Evolutionary conservation across 2,888 invertebrate species (phyloP), one percentile per base, ranked within the genome.

Genomic region (Branchellion lobata): DNA sequence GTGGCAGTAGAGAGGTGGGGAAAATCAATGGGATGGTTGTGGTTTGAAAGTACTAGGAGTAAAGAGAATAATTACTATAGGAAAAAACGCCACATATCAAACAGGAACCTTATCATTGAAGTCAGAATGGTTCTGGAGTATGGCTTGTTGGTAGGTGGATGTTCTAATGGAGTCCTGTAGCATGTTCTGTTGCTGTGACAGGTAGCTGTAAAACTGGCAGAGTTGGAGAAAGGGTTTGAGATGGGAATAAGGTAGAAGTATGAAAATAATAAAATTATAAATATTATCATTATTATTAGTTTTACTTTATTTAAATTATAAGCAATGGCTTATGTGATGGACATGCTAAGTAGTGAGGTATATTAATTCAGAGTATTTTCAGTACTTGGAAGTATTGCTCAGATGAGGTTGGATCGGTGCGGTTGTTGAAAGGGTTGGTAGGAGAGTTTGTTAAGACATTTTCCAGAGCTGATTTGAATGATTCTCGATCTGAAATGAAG

Each of bases 151-250:
- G 89, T 99, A 99, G 80, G 98, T 98, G 86, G 95, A 95, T 68
- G 98, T 99, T 84, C 99, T 91, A 82, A 98, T 94, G 88, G 95
- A 99, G 88, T 99, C 99, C 82, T 99, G 98, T 93, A 99, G 94
- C 98, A 99, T 99, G 87, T 99, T 99, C 89, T 99, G 99, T 89
- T 99, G 99, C 88, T 99, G 99, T 80, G 96, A 96, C 84, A 99
- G 90, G 89, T 97, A 98, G 83, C 98, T 96, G 89, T 99, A 99
- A 89, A 99, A 99, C 90, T 98, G 87, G 40, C 88, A 86, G 79
- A n/a, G 24, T 14, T 57, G 61, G n/a, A 24, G 24, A n/a, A 57
- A 57, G n/a, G 21, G 61, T 57, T 8, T 18, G 61, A 57, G 24
- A 57, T 57, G 47, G 8, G 47, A 18, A 47, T 18, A 47, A 47